A percentile compares a stretch with the other conserved stretches of the same genome.
Conservation (phyloP, 2,797 vertebrate species). For the Cottoperca gobio region DNA sequence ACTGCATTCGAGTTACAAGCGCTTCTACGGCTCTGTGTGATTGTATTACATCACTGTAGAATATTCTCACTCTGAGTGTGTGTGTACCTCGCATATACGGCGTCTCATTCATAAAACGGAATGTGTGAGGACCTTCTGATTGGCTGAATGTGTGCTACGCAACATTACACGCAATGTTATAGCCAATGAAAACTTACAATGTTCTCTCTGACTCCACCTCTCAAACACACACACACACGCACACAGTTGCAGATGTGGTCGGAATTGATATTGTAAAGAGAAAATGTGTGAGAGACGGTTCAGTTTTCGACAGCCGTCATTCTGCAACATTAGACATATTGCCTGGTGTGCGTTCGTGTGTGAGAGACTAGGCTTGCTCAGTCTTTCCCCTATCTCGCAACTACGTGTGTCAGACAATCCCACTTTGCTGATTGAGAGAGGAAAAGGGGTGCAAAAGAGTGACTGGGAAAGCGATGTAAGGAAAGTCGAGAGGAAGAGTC, state of each 20-base stretch:
- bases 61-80: constrained; percentile 71
- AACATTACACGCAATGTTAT: constrained; percentile 69
- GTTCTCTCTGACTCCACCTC: constrained; percentile 72
- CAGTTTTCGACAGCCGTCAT: constrained; percentile 62
- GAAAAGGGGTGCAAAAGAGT: constrained; percentile 21
- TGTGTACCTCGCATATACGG: constrained; percentile 71
- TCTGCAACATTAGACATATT: constrained; percentile 56
- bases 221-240: constrained; percentile 44
- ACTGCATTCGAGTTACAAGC: constrained; percentile 36
- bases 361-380: constrained; percentile 27
- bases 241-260: constrained; percentile 58
- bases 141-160: constrained; percentile 70
- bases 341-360: constrained; percentile 24
- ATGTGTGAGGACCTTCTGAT: constrained; percentile 62
- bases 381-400: constrained; percentile 29
- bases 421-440: constrained; percentile 41
- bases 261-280: constrained; percentile 49
- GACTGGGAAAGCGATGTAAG: constrained; percentile 33
- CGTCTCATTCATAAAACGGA: constrained; percentile 83
- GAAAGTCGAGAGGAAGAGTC: constrained; percentile 40
- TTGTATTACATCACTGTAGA: constrained; percentile 80
- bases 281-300: constrained; percentile 53
- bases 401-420: constrained; percentile 28
- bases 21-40: constrained; percentile 57
- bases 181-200: constrained; percentile 78